Evolutionary conservation across 92 coral and sea anemone species (phyloP).

Genomic region (Blastomussa wellsi): DNA sequence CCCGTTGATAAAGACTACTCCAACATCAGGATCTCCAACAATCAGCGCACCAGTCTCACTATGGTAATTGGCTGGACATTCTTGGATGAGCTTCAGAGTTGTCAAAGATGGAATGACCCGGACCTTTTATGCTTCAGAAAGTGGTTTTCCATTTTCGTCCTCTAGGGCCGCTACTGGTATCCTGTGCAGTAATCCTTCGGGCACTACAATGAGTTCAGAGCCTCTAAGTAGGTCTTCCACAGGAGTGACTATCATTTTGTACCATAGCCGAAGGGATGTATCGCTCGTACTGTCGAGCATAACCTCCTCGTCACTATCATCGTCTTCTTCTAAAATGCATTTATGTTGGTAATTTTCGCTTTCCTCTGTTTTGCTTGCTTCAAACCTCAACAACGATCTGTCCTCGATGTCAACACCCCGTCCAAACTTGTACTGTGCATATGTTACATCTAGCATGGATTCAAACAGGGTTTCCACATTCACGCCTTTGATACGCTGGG

Average conservation of each 20-base stretch:
- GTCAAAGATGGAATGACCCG: conserved; percentile 7
- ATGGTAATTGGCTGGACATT: neutral
- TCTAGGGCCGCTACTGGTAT: neutral
- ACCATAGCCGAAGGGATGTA: neutral
- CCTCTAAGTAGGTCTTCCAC: neutral
- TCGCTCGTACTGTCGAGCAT: neutral
- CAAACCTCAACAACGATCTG: neutral
- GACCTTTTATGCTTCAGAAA: neutral
- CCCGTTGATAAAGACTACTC: neutral
- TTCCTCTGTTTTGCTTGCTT: neutral
- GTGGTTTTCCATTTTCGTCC: neutral
- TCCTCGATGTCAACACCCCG: neutral
- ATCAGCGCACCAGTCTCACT: neutral
- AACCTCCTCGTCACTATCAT: neutral
- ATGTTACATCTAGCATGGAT: neutral
- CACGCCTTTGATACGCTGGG: neutral
- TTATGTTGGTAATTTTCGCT: neutral
- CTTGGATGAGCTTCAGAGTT: neutral
- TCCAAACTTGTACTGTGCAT: conserved; percentile 1
- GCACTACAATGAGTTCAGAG: neutral
- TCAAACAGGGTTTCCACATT: neutral
- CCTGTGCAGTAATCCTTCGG: neutral
- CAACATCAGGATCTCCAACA: neutral
- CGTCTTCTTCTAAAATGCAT: neutral
- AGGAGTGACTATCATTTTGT: neutral